These are phyloP conservation scores for Brachionus sp. DNA, from an alignment of 1,140 invertebrate species.

Conservation along the genomic window DNA sequence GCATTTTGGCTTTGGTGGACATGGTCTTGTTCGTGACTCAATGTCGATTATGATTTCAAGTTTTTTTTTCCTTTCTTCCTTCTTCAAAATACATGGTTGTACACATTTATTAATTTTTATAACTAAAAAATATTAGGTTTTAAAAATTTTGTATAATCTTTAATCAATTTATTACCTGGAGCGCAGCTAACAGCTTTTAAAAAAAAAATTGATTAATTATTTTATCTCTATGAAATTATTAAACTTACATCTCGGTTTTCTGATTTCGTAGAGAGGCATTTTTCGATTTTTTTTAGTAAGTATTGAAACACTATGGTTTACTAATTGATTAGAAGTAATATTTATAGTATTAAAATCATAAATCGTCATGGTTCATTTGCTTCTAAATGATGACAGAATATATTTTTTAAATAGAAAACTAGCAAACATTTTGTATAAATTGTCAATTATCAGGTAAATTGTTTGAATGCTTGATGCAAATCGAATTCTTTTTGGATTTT, in stretches of 20 bases:
- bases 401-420: neutral
- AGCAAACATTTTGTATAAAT: neutral
- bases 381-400: neutral
- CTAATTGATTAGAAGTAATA: neutral
- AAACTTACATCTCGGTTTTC: neutral
- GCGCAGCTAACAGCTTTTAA: neutral
- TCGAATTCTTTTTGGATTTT: neutral
- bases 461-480: neutral
- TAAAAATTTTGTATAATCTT: neutral
- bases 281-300: neutral
- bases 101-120: neutral
- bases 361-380: neutral
- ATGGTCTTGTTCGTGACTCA: neutral
- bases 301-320: neutral
- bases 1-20: constrained; percentile 5
- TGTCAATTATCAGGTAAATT: neutral
- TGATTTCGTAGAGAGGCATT: neutral
- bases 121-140: neutral
- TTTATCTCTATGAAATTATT: neutral
- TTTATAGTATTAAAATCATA: neutral
- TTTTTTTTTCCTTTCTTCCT: neutral
- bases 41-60: neutral
- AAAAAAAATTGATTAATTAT: neutral
- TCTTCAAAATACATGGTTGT: neutral
- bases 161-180: neutral